Evolutionary conservation across 2,888 invertebrate species (phyloP).

Genomic region (Plagiodera versicolora): DNA sequence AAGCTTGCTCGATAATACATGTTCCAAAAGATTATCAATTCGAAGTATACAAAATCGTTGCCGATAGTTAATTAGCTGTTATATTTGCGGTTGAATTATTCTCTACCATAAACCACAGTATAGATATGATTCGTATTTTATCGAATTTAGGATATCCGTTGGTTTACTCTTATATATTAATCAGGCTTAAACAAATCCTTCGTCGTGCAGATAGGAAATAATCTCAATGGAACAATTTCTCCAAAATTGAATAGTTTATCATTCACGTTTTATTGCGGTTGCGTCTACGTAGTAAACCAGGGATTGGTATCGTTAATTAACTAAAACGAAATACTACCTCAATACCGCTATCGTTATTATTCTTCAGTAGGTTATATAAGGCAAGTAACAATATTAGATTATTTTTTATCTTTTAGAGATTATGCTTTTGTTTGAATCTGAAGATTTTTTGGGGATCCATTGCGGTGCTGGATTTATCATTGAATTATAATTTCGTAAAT

Average conservation of each 20-base stretch:
- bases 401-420: no score
- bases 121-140: constrained; percentile 17
- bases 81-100: constrained; percentile 22
- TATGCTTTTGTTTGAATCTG: no score
- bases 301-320: no score
- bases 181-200: background rate
- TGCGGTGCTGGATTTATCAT: no score
- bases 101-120: constrained; percentile 14
- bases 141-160: constrained; percentile 24
- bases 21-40: no score
- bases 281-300: background rate
- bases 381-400: no score
- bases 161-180: background rate
- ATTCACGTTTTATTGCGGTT: background rate
- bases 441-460: no score
- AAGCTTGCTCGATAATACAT: no score
- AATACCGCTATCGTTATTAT: no score
- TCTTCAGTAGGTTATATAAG: no score
- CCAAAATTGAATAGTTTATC: background rate
- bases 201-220: constrained; percentile 2
- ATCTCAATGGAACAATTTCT: background rate
- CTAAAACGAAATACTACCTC: no score
- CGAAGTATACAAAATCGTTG: background rate
- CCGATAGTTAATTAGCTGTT: constrained; percentile 13
- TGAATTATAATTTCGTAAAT: no score